phyloP scores from a whole-genome alignment of 2,113 vertebrate genomes.

The Vicugna pacos region DNA sequence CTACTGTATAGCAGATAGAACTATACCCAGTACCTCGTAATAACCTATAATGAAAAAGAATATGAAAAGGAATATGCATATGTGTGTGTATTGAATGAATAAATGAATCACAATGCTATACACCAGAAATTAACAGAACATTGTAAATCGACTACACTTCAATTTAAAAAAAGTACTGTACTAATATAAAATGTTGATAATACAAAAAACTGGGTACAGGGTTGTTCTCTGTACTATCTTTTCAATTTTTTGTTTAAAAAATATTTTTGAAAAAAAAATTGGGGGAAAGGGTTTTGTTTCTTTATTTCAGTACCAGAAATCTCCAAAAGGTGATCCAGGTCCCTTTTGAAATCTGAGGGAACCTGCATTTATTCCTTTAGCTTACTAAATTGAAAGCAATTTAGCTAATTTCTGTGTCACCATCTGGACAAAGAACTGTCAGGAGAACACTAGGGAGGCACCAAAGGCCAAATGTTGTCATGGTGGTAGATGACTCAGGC shows the following conservation, averaged over 20 bases:
- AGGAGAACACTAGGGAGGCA: background rate
- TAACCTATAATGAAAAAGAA: too few relatives aligned
- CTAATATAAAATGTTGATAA: slow-evolving; percentile 14
- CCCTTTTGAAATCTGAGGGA: background rate
- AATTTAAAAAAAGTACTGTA: background rate
- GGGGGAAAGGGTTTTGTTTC: too few relatives aligned
- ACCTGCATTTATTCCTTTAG: background rate
- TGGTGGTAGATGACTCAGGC: background rate
- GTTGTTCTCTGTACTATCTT: background rate
- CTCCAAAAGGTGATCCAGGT: background rate
- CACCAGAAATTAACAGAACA: too few relatives aligned
- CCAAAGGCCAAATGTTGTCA: background rate
- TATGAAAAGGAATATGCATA: too few relatives aligned
- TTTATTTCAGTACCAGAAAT: background rate
- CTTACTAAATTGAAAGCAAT: slow-evolving; percentile 30
- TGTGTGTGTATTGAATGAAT: too few relatives aligned
- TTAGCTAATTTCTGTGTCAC: background rate
- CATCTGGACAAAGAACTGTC: background rate
- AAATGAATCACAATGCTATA: too few relatives aligned
- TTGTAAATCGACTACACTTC: too few relatives aligned
- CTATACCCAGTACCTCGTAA: too few relatives aligned
- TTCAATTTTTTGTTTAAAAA: background rate
- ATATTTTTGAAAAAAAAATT: background rate
- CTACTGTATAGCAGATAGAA: too few relatives aligned
- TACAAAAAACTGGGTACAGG: background rate